Evolutionary conservation across 2,113 vertebrate species (phyloP).

Genomic region (Campylorhamphus procurvoides): DNA sequence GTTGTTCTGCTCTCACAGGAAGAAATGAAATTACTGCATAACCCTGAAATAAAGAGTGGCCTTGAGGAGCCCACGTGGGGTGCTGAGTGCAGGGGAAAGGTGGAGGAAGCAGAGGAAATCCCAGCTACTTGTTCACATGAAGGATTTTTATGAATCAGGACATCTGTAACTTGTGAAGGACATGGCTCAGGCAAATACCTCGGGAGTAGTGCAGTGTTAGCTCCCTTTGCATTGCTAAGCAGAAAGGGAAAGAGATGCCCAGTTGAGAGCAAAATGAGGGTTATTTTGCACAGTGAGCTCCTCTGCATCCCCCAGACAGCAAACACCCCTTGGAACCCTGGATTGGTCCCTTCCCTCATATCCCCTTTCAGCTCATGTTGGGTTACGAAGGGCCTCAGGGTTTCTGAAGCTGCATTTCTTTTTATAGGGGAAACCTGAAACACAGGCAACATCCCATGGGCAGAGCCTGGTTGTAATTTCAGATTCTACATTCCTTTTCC

Average conservation of each 20-base stretch:
- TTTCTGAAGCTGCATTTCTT: neutral
- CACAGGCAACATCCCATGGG: neutral
- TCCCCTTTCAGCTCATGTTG: neutral
- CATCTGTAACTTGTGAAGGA: constrained; percentile 32
- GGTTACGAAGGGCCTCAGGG: neutral
- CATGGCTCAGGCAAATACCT: neutral
- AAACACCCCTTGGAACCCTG: rapidly evolving
- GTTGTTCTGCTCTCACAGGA: neutral
- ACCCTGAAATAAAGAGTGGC: neutral
- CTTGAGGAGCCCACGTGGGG: neutral
- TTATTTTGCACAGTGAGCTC: neutral
- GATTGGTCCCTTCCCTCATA: neutral
- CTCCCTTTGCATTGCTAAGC: neutral
- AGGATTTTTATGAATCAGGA: neutral
- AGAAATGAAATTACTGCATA: neutral
- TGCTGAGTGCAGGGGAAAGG: neutral
- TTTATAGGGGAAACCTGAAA: constrained; percentile 8
- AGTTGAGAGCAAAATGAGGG: rapidly evolving
- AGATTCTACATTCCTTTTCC: neutral
- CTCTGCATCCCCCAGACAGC: neutral
- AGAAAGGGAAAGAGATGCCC: neutral
- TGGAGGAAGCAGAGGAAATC: constrained; percentile 35
- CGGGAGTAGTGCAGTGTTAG: neutral
- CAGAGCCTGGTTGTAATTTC: constrained; percentile 7
- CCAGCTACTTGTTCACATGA: constrained; percentile 6